These are phyloP conservation scores for Nesogale talazaci DNA, from an alignment of 2,113 vertebrate genomes.

Conservation along the genomic window DNA sequence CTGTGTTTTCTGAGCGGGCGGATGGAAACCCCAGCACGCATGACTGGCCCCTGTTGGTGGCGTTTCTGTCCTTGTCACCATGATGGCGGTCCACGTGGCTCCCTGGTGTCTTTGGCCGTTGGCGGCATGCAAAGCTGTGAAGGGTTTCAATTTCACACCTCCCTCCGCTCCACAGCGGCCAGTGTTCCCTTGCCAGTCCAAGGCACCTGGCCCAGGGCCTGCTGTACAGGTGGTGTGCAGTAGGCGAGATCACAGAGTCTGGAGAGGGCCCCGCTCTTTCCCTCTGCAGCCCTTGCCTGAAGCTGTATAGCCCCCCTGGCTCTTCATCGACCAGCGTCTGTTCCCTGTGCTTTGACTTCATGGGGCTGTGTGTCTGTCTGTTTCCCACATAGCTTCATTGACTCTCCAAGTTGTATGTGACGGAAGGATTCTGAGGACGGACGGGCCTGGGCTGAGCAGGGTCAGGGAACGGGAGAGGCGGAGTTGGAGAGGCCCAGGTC, in stretches of 20 bases:
- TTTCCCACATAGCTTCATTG: neutral
- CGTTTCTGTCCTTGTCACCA: neutral
- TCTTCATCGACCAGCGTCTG: constrained; percentile 23
- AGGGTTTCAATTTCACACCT: neutral
- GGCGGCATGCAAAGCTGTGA: neutral
- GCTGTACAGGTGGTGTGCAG: neutral
- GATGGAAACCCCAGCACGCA: too few relatives aligned
- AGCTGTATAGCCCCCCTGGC: neutral
- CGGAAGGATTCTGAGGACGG: neutral
- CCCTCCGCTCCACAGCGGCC: neutral
- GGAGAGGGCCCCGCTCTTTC: neutral
- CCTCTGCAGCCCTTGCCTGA: neutral
- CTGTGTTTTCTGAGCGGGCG: too few relatives aligned
- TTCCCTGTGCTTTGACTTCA: neutral
- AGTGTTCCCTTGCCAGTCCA: neutral
- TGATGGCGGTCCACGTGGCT: neutral
- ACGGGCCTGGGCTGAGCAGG: neutral
- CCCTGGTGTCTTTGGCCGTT: neutral
- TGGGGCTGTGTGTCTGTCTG: neutral
- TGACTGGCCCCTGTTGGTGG: too few relatives aligned
- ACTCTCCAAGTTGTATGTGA: neutral
- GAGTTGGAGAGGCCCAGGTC: neutral
- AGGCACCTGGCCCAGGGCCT: neutral
- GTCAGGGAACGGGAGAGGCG: too few relatives aligned
- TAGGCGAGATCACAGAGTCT: neutral